phyloP scores from a whole-genome alignment of 2,797 vertebrate genomes.

The Melanotaenia boesemani region DNA sequence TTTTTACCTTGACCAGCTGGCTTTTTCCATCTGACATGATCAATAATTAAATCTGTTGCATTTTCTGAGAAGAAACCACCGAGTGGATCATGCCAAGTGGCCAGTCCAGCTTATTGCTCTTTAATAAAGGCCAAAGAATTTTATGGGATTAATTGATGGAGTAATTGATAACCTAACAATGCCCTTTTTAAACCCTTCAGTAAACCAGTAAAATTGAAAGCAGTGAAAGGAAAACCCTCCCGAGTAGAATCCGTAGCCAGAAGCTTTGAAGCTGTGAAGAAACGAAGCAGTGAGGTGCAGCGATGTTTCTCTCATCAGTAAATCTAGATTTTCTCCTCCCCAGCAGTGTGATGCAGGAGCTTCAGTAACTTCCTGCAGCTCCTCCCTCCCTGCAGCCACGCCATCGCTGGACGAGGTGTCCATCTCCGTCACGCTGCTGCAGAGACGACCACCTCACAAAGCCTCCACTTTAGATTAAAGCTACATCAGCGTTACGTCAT shows the following conservation, averaged over 20 bases:
- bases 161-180: neutral
- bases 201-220: neutral
- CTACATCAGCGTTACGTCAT: neutral
- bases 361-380: slow-evolving; percentile 15
- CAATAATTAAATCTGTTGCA: no score
- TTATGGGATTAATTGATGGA: no score
- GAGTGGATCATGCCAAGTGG: no score
- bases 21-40: no score
- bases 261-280: neutral
- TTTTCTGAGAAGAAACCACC: no score
- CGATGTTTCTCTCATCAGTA: slow-evolving; percentile 14
- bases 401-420: slow-evolving; percentile 5
- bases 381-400: slow-evolving; percentile 12
- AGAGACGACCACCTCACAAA: slow-evolving; percentile 32
- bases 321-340: slow-evolving; percentile 7
- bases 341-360: slow-evolving; percentile 11
- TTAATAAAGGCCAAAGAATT: no score
- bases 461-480: slow-evolving; percentile 13
- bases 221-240: neutral
- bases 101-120: no score
- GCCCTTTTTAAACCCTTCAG: no score
- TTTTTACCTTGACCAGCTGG: no score
- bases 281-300: slow-evolving; percentile 1
- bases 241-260: slow-evolving; percentile 6
- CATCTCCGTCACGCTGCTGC: slow-evolving; percentile 22